Percentiles rank a stretch among this genome's conserved stretches.
Evolutionary conservation across 2,888 invertebrate species (phyloP).

Genomic region (Leptinotarsa haldemani): DNA sequence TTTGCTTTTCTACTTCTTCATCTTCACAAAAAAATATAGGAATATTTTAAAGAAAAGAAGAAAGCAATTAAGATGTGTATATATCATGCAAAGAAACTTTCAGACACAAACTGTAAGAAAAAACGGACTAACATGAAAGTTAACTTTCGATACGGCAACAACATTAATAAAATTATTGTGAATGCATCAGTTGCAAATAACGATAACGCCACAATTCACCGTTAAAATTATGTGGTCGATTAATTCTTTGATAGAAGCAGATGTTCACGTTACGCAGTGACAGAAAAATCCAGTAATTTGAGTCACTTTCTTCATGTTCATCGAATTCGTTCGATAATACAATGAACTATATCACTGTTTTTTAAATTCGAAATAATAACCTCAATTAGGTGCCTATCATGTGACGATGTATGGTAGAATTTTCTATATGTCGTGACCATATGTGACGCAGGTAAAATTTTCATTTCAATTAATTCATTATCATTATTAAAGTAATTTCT

Average conservation of each 20-base stretch:
- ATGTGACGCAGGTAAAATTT: not conserved
- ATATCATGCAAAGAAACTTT: not conserved
- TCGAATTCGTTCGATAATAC: not conserved
- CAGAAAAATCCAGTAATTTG: constrained; percentile 2
- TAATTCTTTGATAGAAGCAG: constrained; percentile 8
- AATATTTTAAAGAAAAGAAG: too few relatives aligned
- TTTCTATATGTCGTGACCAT: too few relatives aligned
- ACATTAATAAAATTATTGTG: constrained; percentile 11
- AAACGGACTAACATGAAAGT: not conserved
- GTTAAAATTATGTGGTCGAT: constrained; percentile 13
- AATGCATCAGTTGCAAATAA: constrained; percentile 3
- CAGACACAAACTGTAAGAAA: not conserved
- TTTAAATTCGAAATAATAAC: too few relatives aligned
- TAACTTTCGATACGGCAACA: not conserved
- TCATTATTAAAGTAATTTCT: too few relatives aligned
- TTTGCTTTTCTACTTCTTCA: too few relatives aligned
- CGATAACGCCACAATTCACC: constrained; percentile 13
- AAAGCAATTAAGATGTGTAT: too few relatives aligned
- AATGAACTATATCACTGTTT: too few relatives aligned
- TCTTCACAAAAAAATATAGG: too few relatives aligned
- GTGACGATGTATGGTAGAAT: too few relatives aligned
- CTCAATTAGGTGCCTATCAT: too few relatives aligned
- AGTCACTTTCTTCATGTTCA: constrained; percentile 4
- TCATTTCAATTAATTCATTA: not conserved
- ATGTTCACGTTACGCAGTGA: constrained; percentile 3